Evolutionary conservation across 1,140 invertebrate genomes (phyloP).

Genomic region (Hycleus cichorii): DNA sequence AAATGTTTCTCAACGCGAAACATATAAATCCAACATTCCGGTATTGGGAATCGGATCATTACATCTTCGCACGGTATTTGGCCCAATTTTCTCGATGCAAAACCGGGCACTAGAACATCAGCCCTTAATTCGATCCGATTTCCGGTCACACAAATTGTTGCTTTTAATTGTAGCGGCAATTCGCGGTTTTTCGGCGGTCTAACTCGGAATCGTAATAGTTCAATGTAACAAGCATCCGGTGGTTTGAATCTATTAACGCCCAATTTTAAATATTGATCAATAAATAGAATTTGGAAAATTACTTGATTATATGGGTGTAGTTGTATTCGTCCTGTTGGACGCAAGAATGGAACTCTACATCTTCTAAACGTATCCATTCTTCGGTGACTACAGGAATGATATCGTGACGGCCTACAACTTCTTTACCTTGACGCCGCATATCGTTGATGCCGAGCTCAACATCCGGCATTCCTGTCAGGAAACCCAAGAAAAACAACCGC

Average conservation of each 20-base stretch:
- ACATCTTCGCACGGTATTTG: slow-evolving; percentile 97
- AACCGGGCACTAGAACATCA: slow-evolving; percentile 93
- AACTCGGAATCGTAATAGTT: slow-evolving; percentile 93
- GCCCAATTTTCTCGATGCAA: slow-evolving; percentile 88
- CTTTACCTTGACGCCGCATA: slow-evolving; percentile 90
- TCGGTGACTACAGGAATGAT: slow-evolving; percentile 99
- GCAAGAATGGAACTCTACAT: slow-evolving; percentile 89
- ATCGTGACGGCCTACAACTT: slow-evolving; percentile 97
- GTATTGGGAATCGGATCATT: slow-evolving; percentile 92
- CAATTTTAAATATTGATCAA: slow-evolving; percentile 14
- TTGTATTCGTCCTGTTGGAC: slow-evolving; percentile 90
- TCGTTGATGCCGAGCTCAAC: slow-evolving; percentile 98
- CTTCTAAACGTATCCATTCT: slow-evolving; percentile 97
- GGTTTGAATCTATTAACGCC: slow-evolving; percentile 76
- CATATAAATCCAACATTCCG: slow-evolving; percentile 98
- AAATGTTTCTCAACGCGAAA: slow-evolving; percentile 98
- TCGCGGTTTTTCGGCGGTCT: slow-evolving; percentile 94
- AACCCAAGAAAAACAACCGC: slow-evolving; percentile 90
- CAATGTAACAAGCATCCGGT: slow-evolving; percentile 97
- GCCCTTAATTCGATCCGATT: slow-evolving; percentile 87
- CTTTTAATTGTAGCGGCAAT: slow-evolving; percentile 90
- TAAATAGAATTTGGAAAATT: slow-evolving; percentile 23
- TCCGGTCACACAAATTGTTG: slow-evolving; percentile 75
- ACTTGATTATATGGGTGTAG: slow-evolving; percentile 85
- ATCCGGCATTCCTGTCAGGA: slow-evolving; percentile 86